These are phyloP conservation scores for Asarcornis scutulata DNA, from an alignment of 2,113 vertebrate genomes.

Conservation along the genomic window DNA sequence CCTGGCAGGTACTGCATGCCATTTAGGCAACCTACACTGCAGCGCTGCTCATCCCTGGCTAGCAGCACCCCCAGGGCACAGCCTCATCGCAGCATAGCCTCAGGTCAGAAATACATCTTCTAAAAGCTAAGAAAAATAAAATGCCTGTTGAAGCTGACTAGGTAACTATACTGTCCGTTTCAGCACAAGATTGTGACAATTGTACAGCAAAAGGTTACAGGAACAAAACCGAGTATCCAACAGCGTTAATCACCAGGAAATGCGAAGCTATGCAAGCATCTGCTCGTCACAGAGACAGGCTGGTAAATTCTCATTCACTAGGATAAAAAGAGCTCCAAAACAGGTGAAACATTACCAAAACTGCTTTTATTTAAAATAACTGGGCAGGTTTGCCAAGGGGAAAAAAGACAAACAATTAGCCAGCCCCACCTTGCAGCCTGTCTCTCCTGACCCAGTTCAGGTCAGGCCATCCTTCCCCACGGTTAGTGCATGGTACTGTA, in stretches of 20 bases:
- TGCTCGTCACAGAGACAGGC: background rate
- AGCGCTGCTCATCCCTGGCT: background rate
- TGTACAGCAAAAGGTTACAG: background rate
- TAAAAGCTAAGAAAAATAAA: background rate
- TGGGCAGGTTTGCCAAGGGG: background rate
- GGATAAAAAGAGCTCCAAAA: background rate
- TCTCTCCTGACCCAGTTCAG: background rate
- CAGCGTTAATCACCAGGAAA: background rate
- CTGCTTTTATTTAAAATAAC: rapidly evolving
- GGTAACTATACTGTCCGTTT: background rate
- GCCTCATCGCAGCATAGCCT: background rate
- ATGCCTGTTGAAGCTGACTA: background rate
- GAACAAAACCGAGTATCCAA: background rate
- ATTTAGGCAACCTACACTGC: background rate
- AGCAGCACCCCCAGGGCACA: background rate
- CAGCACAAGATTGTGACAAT: background rate
- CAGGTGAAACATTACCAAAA: background rate
- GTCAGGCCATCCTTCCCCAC: background rate
- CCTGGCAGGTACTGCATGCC: background rate
- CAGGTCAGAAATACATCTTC: background rate
- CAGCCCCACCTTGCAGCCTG: too few species aligned
- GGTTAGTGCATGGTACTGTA: rapidly evolving
- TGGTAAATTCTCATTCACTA: background rate
- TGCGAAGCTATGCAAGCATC: background rate
- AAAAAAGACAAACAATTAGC: background rate